Conservation (phyloP, 2,888 invertebrate genomes). For the Erebia aethiops region DNA sequence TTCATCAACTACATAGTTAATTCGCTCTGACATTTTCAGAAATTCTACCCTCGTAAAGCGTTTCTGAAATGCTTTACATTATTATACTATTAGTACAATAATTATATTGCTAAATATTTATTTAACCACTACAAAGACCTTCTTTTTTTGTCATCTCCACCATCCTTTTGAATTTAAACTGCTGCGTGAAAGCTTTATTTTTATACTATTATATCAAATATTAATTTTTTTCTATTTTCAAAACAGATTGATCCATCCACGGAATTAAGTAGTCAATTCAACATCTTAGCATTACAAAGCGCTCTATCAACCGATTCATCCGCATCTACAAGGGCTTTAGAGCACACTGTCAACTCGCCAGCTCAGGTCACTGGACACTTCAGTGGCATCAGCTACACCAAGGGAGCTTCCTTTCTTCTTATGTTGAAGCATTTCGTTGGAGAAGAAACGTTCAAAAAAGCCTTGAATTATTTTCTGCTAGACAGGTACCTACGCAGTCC, state of each 20-base stretch:
- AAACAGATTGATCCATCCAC: conserved; percentile 62
- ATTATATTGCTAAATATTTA: too few species aligned
- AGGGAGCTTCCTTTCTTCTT: conserved; percentile 85
- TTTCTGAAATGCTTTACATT: too few species aligned
- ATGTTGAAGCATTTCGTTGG: conserved; percentile 86
- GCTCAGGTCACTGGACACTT: conserved; percentile 85
- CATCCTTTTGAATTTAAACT: too few species aligned
- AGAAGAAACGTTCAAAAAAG: conserved; percentile 77
- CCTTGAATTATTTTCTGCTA: conserved; percentile 61
- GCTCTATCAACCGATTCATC: conserved; percentile 76
- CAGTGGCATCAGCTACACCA: conserved; percentile 86
- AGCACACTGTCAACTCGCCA: conserved; percentile 82
- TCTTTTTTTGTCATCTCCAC: too few species aligned
- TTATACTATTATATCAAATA: too few species aligned
- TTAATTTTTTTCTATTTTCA: conserved; percentile 21
- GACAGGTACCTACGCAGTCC: conserved; percentile 39
- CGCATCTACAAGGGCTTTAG: conserved; percentile 81
- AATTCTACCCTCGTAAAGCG: too few species aligned
- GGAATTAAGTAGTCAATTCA: conserved; percentile 87
- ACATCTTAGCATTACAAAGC: conserved; percentile 86
- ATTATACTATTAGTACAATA: too few species aligned
- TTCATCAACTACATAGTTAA: too few species aligned
- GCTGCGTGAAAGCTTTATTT: too few species aligned
- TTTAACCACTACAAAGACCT: too few species aligned
- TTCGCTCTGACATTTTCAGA: too few species aligned